Evolutionary conservation across 2,113 vertebrate species (phyloP), one percentile per base, ranked within the genome.

Genomic region (Alectura lathami): DNA sequence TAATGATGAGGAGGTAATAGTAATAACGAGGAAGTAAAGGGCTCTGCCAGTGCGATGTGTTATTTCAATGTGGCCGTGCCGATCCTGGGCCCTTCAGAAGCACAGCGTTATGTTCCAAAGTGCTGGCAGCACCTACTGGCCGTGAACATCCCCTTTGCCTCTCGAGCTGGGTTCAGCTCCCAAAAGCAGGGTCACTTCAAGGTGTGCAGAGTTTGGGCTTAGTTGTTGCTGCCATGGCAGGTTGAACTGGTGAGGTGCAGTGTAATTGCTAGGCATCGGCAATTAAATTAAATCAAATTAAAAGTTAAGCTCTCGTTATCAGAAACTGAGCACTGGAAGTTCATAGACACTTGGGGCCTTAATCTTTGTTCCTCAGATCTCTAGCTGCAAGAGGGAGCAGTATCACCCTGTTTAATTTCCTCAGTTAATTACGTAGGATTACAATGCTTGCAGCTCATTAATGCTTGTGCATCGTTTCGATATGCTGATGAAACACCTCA

Each of bases 241-340:
- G 86, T 29, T 88, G 43, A 93, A 81, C 60, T 53, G 60, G 60
- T 68, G 48, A 93, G 67, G 48, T 17, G 60, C 69, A 56, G 68
- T 9, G 67, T 63, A 88, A 68, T 57, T 63, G 68, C n/a, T 38
- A 73, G 56, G 59, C 51, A 32, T 29, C 68, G 74, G 83, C 50
- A 95, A 88, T 83, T 80, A 86, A 91, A 94, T 79, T 13, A 84
- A 86, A 89, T 63, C 18, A 85, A 94, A 88, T 92, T 69, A 83
- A 94, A 95, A 94, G 74, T 86, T 92, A 89, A 89, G 29, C 47
- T 89, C 64, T 91, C 47, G 16, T 93, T 92, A 94, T 88, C 90
- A 78, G 68, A 93, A 90, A 48, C 64, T 68, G 69, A 88, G 42
- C 51, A 51, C 60, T 89, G 51, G 47, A 94, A 95, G 94, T 93